Evolutionary conservation across 2,888 invertebrate genomes (phyloP), one percentile per base, ranked within the genome.

Genomic region (Parapristionchus giblindavisi): DNA sequence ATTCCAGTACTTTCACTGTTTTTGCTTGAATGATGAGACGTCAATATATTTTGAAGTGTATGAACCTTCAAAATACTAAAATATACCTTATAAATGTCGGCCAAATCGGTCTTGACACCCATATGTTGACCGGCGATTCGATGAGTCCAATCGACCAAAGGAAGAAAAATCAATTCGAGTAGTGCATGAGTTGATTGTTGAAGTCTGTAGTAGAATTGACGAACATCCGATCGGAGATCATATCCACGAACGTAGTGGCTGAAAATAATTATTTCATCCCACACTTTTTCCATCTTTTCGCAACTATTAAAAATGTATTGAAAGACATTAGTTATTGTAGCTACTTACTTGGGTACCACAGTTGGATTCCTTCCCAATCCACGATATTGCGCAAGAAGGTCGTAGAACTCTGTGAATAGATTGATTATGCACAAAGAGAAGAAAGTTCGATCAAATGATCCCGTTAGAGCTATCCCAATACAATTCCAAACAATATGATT

Each of bases 321-420:
- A n/a, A n/a, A n/a, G n/a, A 32, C 27, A 29, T 58, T 58, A 32
- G 2, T 24, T 2, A 36, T 21, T n/a, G 61, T 38, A 3, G 43
- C n/a, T 34, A 52, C 52, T 54, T 40, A 79, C 79, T 78, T 80
- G n/a, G 80, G 77, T 27, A 77, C 77, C 17, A 61, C 76, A 17
- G 77, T 77, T 27, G 80, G 80, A 76, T 80, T 80, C 75, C 80
- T 77, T 6, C 66, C 72, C 24, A 73, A 75, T 52, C 75, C 77
- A 11, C 80, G 65, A 72, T 75, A 75, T 27, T 71, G 71, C 2
- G 78, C 61, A 4, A 76, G 71, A 11, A 77, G 72, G 8, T 75
- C 77, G 75, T 76, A 76, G 61, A 78, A 52, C 75, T 80, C 80
- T 80, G 75, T 60, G 78, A 75, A 40, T 38, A 43, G 5, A 6